Evolutionary conservation across 2,113 vertebrate genomes (phyloP).

Genomic region (Ammodramus savannarum): DNA sequence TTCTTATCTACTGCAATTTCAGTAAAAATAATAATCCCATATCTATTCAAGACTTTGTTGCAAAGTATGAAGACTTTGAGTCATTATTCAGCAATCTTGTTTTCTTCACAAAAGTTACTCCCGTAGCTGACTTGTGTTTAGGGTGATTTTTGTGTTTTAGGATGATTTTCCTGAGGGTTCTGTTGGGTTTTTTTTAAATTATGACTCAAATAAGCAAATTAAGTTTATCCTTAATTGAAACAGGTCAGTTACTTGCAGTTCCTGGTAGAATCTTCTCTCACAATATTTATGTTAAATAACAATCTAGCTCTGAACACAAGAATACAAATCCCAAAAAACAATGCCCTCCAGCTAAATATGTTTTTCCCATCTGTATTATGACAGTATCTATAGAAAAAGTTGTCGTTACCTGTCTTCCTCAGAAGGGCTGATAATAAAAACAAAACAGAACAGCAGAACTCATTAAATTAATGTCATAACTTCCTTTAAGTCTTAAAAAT

Average conservation of each 20-base stretch:
- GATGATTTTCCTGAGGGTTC: background rate
- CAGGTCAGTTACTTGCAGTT: background rate
- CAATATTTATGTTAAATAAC: background rate
- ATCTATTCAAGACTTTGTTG: background rate
- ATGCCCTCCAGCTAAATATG: background rate
- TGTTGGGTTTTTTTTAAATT: background rate
- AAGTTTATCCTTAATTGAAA: background rate
- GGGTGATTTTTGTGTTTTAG: background rate
- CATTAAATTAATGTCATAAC: background rate
- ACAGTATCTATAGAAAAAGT: background rate
- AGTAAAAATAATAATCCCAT: background rate
- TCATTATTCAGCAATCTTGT: background rate
- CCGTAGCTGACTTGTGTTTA: background rate
- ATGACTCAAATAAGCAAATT: background rate
- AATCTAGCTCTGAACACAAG: background rate
- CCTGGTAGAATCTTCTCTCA: background rate
- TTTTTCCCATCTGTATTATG: background rate
- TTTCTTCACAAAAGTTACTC: background rate
- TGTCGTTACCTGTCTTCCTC: constrained; percentile 57
- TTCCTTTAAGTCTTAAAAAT: background rate
- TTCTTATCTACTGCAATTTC: background rate
- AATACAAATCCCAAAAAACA: background rate
- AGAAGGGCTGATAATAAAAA: constrained; percentile 15
- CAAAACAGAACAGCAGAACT: constrained; percentile 16
- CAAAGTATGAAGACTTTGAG: background rate